Conservation (phyloP, 2,113 vertebrate species). For the Hyla sarda region DNA sequence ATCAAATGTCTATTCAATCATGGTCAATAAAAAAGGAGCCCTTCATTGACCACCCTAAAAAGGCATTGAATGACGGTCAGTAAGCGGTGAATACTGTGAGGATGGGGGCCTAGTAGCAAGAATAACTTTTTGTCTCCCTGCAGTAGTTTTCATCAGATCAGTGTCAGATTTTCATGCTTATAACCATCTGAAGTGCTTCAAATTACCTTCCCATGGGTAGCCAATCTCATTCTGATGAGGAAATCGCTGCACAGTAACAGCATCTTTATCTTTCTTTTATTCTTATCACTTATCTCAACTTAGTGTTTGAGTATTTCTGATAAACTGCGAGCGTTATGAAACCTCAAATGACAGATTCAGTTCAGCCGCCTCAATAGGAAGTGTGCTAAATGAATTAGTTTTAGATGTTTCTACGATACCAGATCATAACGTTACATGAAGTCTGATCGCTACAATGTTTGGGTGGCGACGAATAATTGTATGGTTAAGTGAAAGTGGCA, state of each 20-base stretch:
- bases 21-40: too few relatives aligned
- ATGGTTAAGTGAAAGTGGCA: slow-evolving; percentile 16
- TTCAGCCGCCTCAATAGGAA: neutral
- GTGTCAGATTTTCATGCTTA: neutral
- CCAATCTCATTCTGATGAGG: neutral
- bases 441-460: slow-evolving; percentile 1
- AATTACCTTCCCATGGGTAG: neutral
- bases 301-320: neutral
- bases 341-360: slow-evolving; percentile 23
- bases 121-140: neutral
- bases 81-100: too few relatives aligned
- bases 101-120: too few relatives aligned
- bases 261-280: neutral
- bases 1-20: too few relatives aligned
- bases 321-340: neutral
- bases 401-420: slow-evolving; percentile 23
- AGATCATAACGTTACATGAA: neutral
- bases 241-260: neutral
- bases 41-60: too few relatives aligned
- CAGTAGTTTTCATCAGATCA: neutral
- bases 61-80: neutral
- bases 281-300: slow-evolving; percentile 4
- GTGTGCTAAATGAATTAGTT: neutral
- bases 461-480: neutral
- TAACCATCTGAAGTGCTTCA: neutral